A percentile compares a stretch with the other conserved stretches of the same genome.
Evolutionary conservation across 2,888 invertebrate genomes (phyloP).

Genomic region (Acholoe squamosa): DNA sequence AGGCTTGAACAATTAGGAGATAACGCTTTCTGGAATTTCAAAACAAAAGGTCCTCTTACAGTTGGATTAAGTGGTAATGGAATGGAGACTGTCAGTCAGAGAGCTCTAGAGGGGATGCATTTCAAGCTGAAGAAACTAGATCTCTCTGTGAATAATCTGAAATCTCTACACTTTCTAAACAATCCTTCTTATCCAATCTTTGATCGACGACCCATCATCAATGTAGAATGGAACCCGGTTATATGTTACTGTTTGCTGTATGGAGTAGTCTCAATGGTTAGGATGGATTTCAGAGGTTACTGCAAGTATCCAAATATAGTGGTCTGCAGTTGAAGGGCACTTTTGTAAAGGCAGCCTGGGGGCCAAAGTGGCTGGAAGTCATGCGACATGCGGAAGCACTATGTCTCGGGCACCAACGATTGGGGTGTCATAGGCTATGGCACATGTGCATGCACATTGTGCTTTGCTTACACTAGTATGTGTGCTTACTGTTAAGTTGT

Average conservation of each 20-base stretch:
- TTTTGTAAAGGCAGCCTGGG: background rate
- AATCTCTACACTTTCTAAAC: constrained; percentile 29
- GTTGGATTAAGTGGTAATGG: constrained; percentile 36
- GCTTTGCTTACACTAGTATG: background rate
- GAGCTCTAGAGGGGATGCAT: constrained; percentile 37
- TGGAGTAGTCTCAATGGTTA: constrained; percentile 8
- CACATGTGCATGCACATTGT: background rate
- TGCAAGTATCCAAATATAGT: constrained; percentile 23
- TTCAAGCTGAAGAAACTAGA: constrained; percentile 16
- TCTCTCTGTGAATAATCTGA: background rate
- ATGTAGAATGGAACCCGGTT: constrained; percentile 8
- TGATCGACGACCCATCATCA: constrained; percentile 1
- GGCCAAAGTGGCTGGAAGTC: constrained; percentile 31
- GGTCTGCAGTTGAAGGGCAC: background rate
- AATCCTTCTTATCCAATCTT: constrained; percentile 33
- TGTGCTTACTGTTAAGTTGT: background rate
- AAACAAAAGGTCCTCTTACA: constrained; percentile 28
- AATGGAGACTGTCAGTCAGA: constrained; percentile 22
- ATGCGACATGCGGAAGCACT: constrained; percentile 16
- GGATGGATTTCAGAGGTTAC: constrained; percentile 6
- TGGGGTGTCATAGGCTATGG: background rate
- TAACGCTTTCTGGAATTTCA: constrained; percentile 46
- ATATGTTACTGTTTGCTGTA: constrained; percentile 47
- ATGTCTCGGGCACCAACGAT: background rate
- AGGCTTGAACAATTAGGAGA: background rate